Conservation (phyloP, 2,113 vertebrate species). For the Aptenodytes patagonicus region DNA sequence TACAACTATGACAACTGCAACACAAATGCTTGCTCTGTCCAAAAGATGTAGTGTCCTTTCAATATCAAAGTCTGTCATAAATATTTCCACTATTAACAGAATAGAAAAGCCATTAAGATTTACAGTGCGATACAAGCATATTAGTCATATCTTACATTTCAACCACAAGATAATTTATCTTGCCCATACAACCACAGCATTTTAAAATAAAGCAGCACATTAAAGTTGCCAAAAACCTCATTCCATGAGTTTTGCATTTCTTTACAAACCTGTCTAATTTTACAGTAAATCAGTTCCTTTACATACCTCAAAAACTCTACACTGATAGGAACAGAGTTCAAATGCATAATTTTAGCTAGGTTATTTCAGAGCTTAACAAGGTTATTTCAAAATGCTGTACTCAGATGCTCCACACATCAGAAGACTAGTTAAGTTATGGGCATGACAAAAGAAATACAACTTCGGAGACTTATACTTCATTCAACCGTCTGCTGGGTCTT, state of each 20-base stretch:
- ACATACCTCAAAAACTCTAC: not conserved
- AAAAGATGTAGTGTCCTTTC: not conserved
- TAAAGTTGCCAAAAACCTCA: not conserved
- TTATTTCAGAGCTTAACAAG: not conserved
- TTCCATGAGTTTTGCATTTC: not conserved
- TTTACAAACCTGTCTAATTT: not conserved
- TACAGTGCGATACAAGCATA: not conserved
- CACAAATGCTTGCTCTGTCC: not conserved
- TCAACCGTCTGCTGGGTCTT: not conserved
- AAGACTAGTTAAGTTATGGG: not conserved
- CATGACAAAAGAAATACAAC: not conserved
- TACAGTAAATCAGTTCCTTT: not conserved
- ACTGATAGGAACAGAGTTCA: not conserved
- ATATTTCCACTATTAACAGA: not conserved
- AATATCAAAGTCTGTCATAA: not conserved
- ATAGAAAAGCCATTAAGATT: not conserved
- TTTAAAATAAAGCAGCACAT: not conserved
- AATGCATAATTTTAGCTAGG: not conserved
- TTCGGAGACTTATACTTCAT: not conserved
- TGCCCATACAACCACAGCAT: not conserved
- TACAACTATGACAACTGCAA: not conserved
- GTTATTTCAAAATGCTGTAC: not conserved
- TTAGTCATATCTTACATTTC: not conserved
- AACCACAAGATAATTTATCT: not conserved
- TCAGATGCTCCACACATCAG: not conserved